Evolutionary conservation across 2,888 invertebrate genomes (phyloP).

Genomic region (Oxyteleia sp.): DNA sequence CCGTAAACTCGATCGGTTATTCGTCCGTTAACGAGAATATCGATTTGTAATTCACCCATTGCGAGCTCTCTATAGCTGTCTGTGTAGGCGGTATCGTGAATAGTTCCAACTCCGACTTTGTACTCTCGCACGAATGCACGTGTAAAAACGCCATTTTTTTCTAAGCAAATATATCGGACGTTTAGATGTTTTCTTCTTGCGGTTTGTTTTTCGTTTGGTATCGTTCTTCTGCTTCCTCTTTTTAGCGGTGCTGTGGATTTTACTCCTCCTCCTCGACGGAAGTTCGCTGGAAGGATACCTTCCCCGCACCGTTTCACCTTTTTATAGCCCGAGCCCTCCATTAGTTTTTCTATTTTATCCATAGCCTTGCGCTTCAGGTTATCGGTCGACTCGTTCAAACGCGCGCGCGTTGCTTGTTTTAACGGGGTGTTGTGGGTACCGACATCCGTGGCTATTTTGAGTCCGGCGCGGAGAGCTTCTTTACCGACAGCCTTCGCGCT

Average conservation of each 20-base stretch:
- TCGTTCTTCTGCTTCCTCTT: neutral
- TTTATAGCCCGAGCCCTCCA: too few species aligned
- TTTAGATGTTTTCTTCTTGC: neutral
- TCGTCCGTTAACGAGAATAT: conserved; percentile 75
- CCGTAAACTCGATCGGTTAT: conserved; percentile 76
- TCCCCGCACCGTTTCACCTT: too few species aligned
- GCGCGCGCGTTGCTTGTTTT: too few species aligned
- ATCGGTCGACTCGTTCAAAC: too few species aligned
- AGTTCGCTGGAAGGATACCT: too few species aligned
- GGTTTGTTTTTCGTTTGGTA: neutral
- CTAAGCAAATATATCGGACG: neutral
- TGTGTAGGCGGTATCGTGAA: conserved; percentile 77
- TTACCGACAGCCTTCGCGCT: conserved; percentile 6
- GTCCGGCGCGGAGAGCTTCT: conserved; percentile 5
- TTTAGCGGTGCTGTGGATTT: too few species aligned
- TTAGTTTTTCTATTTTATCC: too few species aligned
- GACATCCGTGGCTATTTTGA: conserved; percentile 8
- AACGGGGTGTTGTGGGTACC: neutral
- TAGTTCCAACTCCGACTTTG: conserved; percentile 63
- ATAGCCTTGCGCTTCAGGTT: too few species aligned
- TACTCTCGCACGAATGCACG: conserved; percentile 17
- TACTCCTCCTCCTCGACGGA: too few species aligned
- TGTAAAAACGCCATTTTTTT: conserved; percentile 7
- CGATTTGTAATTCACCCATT: conserved; percentile 77
- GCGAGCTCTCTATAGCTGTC: conserved; percentile 72